These are phyloP conservation scores for Criorhina ranunculi DNA, from an alignment of 2,888 invertebrate species.

Conservation along the genomic window DNA sequence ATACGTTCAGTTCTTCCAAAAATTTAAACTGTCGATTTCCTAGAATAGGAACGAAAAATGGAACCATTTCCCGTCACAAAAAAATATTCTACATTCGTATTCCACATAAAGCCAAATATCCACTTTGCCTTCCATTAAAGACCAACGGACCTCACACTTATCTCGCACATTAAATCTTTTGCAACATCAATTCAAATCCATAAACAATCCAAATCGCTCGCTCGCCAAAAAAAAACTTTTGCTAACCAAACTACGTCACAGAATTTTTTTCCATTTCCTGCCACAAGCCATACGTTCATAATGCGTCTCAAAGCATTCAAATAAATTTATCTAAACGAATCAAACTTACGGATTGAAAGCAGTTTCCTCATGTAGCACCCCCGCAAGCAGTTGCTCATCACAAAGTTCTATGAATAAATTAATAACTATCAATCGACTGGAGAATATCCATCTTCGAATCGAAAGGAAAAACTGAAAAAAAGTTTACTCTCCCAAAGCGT, in stretches of 20 bases:
- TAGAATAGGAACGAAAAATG: too few relatives aligned
- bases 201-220: slow-evolving; percentile 35
- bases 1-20: too few relatives aligned
- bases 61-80: background rate
- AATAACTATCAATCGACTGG: slow-evolving; percentile 50
- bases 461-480: slow-evolving; percentile 32
- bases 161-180: slow-evolving; percentile 35
- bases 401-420: slow-evolving; percentile 30
- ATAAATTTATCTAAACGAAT: slow-evolving; percentile 11
- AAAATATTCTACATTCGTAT: background rate
- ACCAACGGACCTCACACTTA: slow-evolving; percentile 20
- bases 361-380: slow-evolving; percentile 33
- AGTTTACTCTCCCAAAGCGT: background rate
- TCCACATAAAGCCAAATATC: slow-evolving; percentile 11
- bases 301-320: slow-evolving; percentile 1
- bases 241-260: slow-evolving; percentile 56
- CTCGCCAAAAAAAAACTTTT: slow-evolving; percentile 29
- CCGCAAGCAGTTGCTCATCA: background rate
- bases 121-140: slow-evolving; percentile 15
- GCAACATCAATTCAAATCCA: slow-evolving; percentile 22
- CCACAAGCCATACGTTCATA: slow-evolving; percentile 12
- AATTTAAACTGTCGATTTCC: too few relatives aligned
- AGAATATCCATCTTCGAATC: slow-evolving; percentile 53
- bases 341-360: slow-evolving; percentile 31
- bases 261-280: slow-evolving; percentile 28